Conservation (phyloP, 2,113 vertebrate genomes). For the Elephantulus edwardii region DNA sequence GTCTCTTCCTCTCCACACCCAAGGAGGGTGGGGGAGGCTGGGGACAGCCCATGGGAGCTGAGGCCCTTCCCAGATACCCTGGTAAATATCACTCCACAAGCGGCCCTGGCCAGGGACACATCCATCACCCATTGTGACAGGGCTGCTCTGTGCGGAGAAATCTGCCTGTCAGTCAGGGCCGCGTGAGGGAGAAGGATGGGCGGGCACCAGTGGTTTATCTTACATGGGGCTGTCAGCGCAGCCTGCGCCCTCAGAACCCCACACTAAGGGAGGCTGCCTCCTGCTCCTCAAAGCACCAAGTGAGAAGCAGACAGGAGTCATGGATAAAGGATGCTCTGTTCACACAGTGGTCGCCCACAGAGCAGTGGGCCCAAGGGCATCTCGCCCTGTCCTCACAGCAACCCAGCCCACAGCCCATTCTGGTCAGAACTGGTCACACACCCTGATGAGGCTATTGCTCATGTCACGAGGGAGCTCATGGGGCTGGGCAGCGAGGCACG, state of each 20-base stretch:
- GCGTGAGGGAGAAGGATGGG: not conserved
- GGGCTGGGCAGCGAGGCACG: not conserved
- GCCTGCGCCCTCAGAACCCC: not conserved
- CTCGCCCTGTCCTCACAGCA: rapidly evolving
- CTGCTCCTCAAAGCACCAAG: constrained; percentile 17
- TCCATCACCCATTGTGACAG: constrained; percentile 8
- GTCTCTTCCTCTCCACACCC: not conserved
- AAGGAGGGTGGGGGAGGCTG: not conserved
- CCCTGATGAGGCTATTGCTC: not conserved
- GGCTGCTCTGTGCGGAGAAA: constrained; percentile 31
- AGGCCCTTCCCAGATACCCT: constrained; percentile 34
- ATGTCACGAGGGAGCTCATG: too few species aligned
- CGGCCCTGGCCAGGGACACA: constrained; percentile 36
- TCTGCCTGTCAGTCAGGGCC: constrained; percentile 39
- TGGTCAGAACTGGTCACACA: not conserved
- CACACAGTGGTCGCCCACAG: not conserved
- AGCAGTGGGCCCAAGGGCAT: not conserved
- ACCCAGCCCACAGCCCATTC: not conserved
- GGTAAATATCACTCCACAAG: constrained; percentile 55
- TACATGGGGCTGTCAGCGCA: not conserved
- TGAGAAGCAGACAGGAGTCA: constrained; percentile 25
- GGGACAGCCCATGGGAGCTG: not conserved
- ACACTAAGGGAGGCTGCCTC: constrained; percentile 23
- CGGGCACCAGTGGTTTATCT: not conserved
- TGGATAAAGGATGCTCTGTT: constrained; percentile 20